phyloP scores from a whole-genome alignment of 2,797 vertebrate genomes.

The Bryconaethiops microstoma region DNA sequence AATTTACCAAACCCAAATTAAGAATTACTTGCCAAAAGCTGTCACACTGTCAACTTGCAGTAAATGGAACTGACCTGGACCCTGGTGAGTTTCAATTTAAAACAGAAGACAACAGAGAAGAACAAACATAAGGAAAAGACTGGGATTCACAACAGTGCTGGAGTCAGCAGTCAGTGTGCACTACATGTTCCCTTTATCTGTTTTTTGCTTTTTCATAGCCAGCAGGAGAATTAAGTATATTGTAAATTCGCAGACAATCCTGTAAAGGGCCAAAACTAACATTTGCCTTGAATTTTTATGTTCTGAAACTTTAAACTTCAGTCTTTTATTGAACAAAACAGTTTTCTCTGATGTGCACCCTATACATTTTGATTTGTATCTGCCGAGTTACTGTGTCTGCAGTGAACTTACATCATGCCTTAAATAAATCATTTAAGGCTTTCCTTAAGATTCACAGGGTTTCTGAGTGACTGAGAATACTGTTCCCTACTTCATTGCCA shows the following conservation, averaged over 20 bases:
- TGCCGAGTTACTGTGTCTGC: not conserved
- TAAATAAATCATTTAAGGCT: not conserved
- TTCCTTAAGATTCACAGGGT: not conserved
- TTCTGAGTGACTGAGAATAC: not conserved
- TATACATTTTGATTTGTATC: not conserved
- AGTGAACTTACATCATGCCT: not conserved
- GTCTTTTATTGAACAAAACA: not conserved
- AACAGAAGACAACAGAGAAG: slow-evolving; percentile 49
- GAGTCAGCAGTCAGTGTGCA: not conserved
- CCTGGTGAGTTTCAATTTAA: slow-evolving; percentile 56
- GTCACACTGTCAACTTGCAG: not conserved
- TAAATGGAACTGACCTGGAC: slow-evolving; percentile 43
- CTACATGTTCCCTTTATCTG: not conserved
- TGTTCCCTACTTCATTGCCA: not conserved
- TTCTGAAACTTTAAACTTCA: not conserved
- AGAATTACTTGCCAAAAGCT: slow-evolving; percentile 64
- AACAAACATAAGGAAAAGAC: not conserved
- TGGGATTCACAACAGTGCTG: not conserved
- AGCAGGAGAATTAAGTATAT: not conserved
- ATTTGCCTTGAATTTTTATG: no score
- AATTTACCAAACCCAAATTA: slow-evolving; percentile 62
- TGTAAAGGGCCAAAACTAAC: not conserved
- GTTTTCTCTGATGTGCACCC: no score
- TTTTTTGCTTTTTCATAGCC: not conserved
- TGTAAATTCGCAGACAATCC: not conserved